Conservation (phyloP, 2,797 vertebrate genomes). For the Labroides dimidiatus region DNA sequence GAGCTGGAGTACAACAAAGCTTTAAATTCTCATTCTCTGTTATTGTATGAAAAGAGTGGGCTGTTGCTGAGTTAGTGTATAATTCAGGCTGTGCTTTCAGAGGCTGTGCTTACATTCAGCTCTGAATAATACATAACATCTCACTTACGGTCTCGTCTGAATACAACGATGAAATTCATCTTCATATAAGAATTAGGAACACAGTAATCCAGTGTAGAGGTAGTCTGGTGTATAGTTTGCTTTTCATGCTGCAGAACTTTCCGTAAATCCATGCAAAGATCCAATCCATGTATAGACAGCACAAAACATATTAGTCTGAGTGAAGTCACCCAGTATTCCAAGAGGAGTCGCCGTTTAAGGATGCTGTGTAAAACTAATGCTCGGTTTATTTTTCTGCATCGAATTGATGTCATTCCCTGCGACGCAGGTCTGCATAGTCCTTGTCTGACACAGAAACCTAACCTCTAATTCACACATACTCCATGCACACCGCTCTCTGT, state of each 20-base stretch:
- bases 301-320: background rate
- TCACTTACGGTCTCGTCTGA: constrained; percentile 25
- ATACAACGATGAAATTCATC: constrained; percentile 17
- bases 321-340: background rate
- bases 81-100: constrained; percentile 11
- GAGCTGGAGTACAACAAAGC: constrained; percentile 4
- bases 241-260: background rate
- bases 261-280: too few relatives aligned
- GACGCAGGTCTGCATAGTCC: too few relatives aligned
- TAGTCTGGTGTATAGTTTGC: background rate
- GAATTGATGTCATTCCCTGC: too few relatives aligned
- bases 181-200: background rate
- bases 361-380: too few relatives aligned
- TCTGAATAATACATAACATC: constrained; percentile 31
- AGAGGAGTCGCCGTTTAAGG: background rate
- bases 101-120: constrained; percentile 19
- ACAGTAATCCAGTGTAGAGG: background rate
- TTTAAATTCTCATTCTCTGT: constrained; percentile 2
- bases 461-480: too few relatives aligned
- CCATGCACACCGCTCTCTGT: too few relatives aligned
- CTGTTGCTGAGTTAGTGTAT: constrained; percentile 9
- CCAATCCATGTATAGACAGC: too few relatives aligned
- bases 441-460: too few relatives aligned
- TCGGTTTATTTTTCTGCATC: too few relatives aligned
- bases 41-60: constrained; percentile 15